Evolutionary conservation across 2,797 vertebrate genomes (phyloP), one percentile per base, ranked within the genome.

Genomic region (Anabas testudineus): DNA sequence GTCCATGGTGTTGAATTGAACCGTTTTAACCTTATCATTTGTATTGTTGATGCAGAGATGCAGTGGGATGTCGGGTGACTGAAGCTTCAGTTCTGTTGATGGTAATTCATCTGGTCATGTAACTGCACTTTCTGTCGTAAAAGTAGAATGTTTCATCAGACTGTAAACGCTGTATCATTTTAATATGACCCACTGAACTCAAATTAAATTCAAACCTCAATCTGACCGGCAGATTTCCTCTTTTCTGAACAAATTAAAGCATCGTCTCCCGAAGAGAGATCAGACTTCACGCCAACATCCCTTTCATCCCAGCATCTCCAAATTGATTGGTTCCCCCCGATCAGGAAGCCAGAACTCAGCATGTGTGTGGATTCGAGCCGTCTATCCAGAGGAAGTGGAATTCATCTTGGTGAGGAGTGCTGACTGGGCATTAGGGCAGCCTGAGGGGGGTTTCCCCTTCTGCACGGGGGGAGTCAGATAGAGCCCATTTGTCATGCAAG

Each of bases 401-500:
- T 76, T 72, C 57, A 78, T 76, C 80, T 62, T 0, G 8, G 58
- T 7, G 76, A 67, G 39, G 15, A 81, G 24, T 73, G 79, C 84
- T 87, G 84, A 85, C 67, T 77, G 72, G 47, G 75, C 69, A 51
- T 66, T 30, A 46, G 47, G 26, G 55, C 46, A 7, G 60, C 63
- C 78, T 55, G 63, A n/a, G 7, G 80, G 78, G 78, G 79, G 76
- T 58, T 75, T 66, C 69, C 51, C 57, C 34, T 62, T 60, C 66
- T 71, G 73, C 57, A 67, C 2, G 14, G 55, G 51, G 5, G 15
- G 28, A 39, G 37, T 39, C 51, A 67, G 81, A 80, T 84, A 2
- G 72, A 76, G 28, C 15, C 45, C 62, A 84, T 88, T 82, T 54
- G 73, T 85, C 84, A 85, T 65, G 55, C 46, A 51, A 0, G 55